Evolutionary conservation across 2,888 invertebrate genomes (phyloP).

Genomic region (Isotomurus palustris): DNA sequence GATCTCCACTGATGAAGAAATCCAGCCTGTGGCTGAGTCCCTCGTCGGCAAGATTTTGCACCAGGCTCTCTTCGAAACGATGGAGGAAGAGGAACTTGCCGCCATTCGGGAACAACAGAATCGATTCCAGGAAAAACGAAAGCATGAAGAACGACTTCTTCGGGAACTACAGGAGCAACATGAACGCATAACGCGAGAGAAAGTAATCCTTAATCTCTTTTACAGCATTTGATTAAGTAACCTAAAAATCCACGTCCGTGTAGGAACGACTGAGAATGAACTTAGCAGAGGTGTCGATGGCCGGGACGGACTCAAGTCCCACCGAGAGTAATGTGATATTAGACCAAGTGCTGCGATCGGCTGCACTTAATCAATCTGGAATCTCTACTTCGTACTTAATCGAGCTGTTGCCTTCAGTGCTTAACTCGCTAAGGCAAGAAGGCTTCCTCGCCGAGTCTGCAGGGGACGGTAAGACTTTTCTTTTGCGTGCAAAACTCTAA

Average conservation of each 20-base stretch:
- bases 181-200: slow-evolving; percentile 36
- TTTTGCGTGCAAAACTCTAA: background rate
- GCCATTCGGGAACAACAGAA: slow-evolving; percentile 73
- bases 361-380: slow-evolving; percentile 3
- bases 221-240: no score
- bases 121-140: slow-evolving; percentile 65
- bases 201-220: slow-evolving; percentile 16
- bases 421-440: slow-evolving; percentile 42
- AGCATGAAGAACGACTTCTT: slow-evolving; percentile 76
- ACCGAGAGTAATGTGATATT: slow-evolving; percentile 1
- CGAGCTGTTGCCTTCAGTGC: slow-evolving; percentile 43
- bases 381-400: slow-evolving; percentile 36
- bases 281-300: background rate
- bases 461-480: slow-evolving; percentile 30
- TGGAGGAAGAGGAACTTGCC: slow-evolving; percentile 80
- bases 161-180: slow-evolving; percentile 77
- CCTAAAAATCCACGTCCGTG: background rate
- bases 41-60: slow-evolving; percentile 85
- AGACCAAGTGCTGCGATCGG: slow-evolving; percentile 2
- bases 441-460: slow-evolving; percentile 34
- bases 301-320: background rate
- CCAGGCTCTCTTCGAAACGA: slow-evolving; percentile 54
- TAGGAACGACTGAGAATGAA: slow-evolving; percentile 25
- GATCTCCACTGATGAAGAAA: slow-evolving; percentile 88
- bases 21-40: slow-evolving; percentile 81